phyloP scores from a whole-genome alignment of 1,140 invertebrate genomes.

The Drosophila sp. region DNA sequence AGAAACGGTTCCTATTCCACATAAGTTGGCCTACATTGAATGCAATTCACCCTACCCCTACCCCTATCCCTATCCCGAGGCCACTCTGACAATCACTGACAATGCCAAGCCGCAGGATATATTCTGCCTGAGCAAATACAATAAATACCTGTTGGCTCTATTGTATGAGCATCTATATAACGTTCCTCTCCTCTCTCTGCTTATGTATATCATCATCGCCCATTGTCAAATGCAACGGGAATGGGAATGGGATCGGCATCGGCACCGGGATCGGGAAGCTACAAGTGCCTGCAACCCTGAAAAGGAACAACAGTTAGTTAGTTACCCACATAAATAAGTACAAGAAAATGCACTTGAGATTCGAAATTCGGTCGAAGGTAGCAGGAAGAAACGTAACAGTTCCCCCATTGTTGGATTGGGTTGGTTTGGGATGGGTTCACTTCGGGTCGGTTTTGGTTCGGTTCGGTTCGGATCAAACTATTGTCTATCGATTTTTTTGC shows the following conservation, averaged over 20 bases:
- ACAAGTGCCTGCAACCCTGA: slow-evolving; percentile 38
- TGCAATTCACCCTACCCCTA: slow-evolving; percentile 14
- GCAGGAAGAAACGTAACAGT: slow-evolving; percentile 34
- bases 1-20: slow-evolving; percentile 18
- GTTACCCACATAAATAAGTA: background rate
- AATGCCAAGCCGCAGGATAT: slow-evolving; percentile 79
- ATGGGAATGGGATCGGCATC: slow-evolving; percentile 34
- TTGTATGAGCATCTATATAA: slow-evolving; percentile 40
- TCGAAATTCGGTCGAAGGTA: background rate
- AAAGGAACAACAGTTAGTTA: slow-evolving; percentile 43
- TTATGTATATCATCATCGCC: slow-evolving; percentile 28
- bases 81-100: slow-evolving; percentile 50
- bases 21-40: slow-evolving; percentile 46
- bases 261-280: slow-evolving; percentile 37
- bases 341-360: slow-evolving; percentile 11
- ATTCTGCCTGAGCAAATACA: slow-evolving; percentile 76
- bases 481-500: slow-evolving; percentile 77
- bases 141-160: slow-evolving; percentile 76
- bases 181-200: background rate
- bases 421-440: slow-evolving; percentile 10
- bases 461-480: slow-evolving; percentile 30
- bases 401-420: slow-evolving; percentile 7
- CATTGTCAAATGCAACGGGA: slow-evolving; percentile 21
- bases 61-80: background rate
- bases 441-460: slow-evolving; percentile 15